Percentiles rank a stretch among this genome's conserved stretches.
Evolutionary conservation across 2,797 vertebrate genomes (phyloP).

Genomic region (Hylomyscus alleni): DNA sequence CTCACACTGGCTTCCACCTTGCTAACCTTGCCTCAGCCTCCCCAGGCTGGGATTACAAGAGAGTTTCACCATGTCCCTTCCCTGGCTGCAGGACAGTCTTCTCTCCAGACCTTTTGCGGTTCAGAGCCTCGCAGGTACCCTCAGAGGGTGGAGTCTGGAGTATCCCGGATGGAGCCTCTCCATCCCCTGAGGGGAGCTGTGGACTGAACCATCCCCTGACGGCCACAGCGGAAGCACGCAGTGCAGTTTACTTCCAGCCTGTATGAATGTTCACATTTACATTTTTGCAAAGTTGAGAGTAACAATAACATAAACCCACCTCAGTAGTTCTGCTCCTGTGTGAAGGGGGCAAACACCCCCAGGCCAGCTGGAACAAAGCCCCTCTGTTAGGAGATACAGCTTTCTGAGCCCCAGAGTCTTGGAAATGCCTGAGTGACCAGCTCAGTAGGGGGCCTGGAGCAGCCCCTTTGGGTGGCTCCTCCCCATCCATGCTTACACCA

Average conservation of each 20-base stretch:
- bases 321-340: constrained; percentile 61
- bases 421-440: background rate
- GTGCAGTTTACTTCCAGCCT: background rate
- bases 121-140: background rate
- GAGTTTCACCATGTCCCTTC: background rate
- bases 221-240: background rate
- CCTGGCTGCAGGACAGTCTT: background rate
- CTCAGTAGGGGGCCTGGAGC: background rate
- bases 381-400: constrained; percentile 74
- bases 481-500: background rate
- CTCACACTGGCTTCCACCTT: background rate
- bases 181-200: background rate
- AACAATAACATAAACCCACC: constrained; percentile 58
- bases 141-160: background rate
- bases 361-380: constrained; percentile 74
- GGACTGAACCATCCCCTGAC: background rate
- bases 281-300: constrained; percentile 70
- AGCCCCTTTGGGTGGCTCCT: background rate
- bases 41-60: background rate
- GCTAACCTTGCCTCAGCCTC: background rate
- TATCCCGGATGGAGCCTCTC: background rate
- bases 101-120: background rate
- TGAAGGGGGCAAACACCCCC: constrained; percentile 52
- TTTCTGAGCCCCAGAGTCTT: constrained; percentile 61
- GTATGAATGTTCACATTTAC: constrained; percentile 82